phyloP scores from a whole-genome alignment of 2,113 vertebrate species.

The Crotalus helleri region DNA sequence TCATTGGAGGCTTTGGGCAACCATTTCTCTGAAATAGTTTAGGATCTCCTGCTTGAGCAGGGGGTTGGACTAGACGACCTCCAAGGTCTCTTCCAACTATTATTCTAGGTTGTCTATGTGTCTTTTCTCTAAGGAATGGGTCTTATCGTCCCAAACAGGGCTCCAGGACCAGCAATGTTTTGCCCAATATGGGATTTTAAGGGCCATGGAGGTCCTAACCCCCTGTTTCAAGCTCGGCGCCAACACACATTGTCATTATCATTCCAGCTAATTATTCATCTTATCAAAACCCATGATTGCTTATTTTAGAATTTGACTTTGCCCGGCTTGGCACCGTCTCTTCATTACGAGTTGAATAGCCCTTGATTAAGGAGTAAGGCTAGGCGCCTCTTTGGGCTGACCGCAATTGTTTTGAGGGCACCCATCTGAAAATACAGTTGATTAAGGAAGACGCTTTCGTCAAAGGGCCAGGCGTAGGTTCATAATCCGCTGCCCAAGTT shows the following conservation, averaged over 20 bases:
- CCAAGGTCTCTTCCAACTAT: too few relatives aligned
- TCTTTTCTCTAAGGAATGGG: background rate
- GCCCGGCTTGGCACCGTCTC: background rate
- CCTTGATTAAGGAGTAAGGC: background rate
- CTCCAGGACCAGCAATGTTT: background rate
- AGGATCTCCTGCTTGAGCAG: too few relatives aligned
- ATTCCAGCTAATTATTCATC: background rate
- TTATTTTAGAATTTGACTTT: background rate
- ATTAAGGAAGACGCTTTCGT: background rate
- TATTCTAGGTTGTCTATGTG: background rate
- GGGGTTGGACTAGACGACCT: too few relatives aligned
- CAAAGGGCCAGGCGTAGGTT: background rate
- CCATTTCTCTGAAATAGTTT: too few relatives aligned
- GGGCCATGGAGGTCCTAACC: background rate
- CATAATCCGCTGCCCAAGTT: too few relatives aligned
- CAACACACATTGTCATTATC: background rate
- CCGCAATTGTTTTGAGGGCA: background rate
- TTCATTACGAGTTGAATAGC: background rate
- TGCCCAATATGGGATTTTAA: background rate
- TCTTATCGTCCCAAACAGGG: background rate
- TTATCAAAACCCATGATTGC: too few relatives aligned
- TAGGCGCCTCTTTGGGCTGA: too few relatives aligned
- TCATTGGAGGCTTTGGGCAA: too few relatives aligned
- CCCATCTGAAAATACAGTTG: background rate
- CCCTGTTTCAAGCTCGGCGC: background rate